Evolutionary conservation across 1,140 invertebrate species (phyloP).

Genomic region (Akabosia matsudoensis): DNA sequence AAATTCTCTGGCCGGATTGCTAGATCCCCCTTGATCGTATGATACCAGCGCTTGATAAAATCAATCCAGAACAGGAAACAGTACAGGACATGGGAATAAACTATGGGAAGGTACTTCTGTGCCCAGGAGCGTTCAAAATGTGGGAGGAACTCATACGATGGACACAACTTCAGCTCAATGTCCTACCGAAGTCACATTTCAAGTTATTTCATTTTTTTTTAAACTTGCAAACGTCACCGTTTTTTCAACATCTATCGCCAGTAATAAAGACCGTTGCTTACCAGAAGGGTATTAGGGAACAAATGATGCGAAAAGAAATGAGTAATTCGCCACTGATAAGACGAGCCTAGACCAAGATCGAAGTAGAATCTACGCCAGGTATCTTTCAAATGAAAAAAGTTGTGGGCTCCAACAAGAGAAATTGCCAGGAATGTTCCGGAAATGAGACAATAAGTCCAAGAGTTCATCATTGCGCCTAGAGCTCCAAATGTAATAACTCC

Average conservation of each 20-base stretch:
- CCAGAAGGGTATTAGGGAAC: slow-evolving; percentile 48
- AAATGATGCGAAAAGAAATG: slow-evolving; percentile 50
- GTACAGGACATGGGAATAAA: slow-evolving; percentile 34
- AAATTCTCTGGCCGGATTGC: slow-evolving; percentile 43
- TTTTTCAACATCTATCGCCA: too few relatives aligned
- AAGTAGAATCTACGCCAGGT: slow-evolving; percentile 49
- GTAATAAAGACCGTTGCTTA: slow-evolving; percentile 8
- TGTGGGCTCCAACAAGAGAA: slow-evolving; percentile 45
- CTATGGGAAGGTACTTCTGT: slow-evolving; percentile 34
- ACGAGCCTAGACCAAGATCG: slow-evolving; percentile 41
- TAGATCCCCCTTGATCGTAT: slow-evolving; percentile 27
- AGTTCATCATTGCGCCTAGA: slow-evolving; percentile 1
- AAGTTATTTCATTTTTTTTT: too few relatives aligned
- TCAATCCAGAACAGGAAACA: slow-evolving; percentile 28
- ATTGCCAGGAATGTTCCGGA: slow-evolving; percentile 31
- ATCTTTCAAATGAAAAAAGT: slow-evolving; percentile 49
- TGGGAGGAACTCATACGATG: slow-evolving; percentile 39
- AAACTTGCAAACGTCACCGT: not conserved
- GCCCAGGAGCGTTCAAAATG: slow-evolving; percentile 33
- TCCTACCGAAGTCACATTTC: too few relatives aligned
- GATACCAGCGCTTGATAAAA: slow-evolving; percentile 35
- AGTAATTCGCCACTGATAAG: slow-evolving; percentile 48
- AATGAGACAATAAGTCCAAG: slow-evolving; percentile 6
- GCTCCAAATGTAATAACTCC: not conserved
- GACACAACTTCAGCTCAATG: not conserved